A percentile compares a stretch with the other conserved stretches of the same genome.
Conservation (phyloP, 23 tunicate species). For the Trididemnum miniatum region DNA sequence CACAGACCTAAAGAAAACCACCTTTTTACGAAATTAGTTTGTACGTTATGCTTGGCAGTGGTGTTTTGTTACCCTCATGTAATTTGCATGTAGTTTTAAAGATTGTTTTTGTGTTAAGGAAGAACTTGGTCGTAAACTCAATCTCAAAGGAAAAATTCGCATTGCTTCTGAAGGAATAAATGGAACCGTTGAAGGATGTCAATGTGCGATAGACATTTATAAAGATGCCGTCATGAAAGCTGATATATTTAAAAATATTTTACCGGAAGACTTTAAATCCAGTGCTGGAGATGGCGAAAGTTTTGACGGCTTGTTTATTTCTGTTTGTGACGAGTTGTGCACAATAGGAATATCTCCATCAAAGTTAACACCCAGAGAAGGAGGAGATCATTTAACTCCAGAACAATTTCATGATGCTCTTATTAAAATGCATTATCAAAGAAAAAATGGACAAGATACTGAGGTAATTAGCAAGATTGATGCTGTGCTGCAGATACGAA, state of each 20-base stretch:
- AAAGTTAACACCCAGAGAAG: slow-evolving; percentile 20
- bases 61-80: no score
- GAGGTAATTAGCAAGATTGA: no score
- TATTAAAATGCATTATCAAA: neutral
- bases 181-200: slow-evolving; percentile 88
- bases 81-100: no score
- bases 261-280: slow-evolving; percentile 56
- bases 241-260: slow-evolving; percentile 20
- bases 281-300: slow-evolving; percentile 69
- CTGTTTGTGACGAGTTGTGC: slow-evolving; percentile 62
- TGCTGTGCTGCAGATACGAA: no score
- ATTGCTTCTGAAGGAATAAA: slow-evolving; percentile 76
- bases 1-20: no score
- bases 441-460: no score
- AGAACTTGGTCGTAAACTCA: slow-evolving; percentile 29
- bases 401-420: slow-evolving; percentile 56
- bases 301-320: slow-evolving; percentile 51
- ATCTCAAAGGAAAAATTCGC: slow-evolving; percentile 71
- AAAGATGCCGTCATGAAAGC: neutral
- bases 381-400: slow-evolving; percentile 75
- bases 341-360: slow-evolving; percentile 71
- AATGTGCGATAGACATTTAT: slow-evolving; percentile 47
- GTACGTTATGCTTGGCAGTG: no score
- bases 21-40: no score
- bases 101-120: slow-evolving; percentile 25